Evolutionary conservation across 2,113 vertebrate genomes (phyloP).

Genomic region (Tetrax tetrax): DNA sequence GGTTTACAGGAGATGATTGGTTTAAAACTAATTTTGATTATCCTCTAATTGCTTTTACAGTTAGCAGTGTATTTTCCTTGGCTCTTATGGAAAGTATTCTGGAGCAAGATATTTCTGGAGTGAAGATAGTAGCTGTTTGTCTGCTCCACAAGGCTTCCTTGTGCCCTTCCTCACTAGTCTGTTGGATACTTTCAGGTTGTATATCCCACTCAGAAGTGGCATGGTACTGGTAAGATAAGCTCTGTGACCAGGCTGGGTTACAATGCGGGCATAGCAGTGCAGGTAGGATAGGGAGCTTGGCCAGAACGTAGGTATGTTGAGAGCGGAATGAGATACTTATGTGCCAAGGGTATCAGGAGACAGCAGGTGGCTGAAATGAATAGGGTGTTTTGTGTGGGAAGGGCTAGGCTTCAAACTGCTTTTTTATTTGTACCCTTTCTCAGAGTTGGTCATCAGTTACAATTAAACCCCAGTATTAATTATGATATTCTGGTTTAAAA

Average conservation of each 20-base stretch:
- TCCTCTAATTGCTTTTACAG: background rate
- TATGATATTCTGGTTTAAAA: background rate
- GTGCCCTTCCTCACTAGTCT: background rate
- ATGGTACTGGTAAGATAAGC: background rate
- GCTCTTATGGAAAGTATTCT: background rate
- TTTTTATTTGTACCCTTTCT: background rate
- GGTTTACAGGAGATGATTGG: background rate
- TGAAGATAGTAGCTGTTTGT: background rate
- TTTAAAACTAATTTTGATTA: background rate
- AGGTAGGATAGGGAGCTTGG: background rate
- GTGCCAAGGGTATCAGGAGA: background rate
- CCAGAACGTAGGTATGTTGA: background rate
- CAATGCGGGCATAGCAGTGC: background rate
- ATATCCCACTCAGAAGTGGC: background rate
- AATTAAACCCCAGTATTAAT: background rate
- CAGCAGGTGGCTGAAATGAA: background rate
- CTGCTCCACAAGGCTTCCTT: background rate
- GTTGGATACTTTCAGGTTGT: background rate
- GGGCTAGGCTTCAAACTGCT: background rate
- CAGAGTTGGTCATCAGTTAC: background rate
- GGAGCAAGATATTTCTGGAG: background rate
- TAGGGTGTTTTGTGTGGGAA: background rate
- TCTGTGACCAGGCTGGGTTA: background rate
- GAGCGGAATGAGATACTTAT: background rate
- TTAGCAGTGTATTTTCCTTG: background rate